These are phyloP conservation scores for Anoplophora glabripennis DNA, from an alignment of 1,140 invertebrate species.

Conservation along the genomic window DNA sequence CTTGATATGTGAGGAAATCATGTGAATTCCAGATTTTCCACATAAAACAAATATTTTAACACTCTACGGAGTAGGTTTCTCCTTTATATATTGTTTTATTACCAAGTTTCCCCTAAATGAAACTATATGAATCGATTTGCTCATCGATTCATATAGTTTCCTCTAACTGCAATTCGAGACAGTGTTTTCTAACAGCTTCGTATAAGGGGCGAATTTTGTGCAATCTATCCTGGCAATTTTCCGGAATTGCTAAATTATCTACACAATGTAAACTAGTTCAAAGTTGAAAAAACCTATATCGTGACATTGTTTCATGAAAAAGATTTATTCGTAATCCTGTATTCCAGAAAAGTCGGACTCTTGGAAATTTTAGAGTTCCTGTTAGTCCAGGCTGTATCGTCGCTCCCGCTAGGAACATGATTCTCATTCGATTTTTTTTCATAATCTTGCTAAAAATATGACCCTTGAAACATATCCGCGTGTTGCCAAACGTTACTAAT, in stretches of 20 bases:
- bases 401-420: too few species aligned
- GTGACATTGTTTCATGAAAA: constrained; percentile 1
- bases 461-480: too few species aligned
- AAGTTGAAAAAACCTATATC: not conserved
- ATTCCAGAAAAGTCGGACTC: constrained; percentile 6
- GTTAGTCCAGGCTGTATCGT: too few species aligned
- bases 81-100: constrained; percentile 29
- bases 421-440: too few species aligned
- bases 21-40: constrained; percentile 19
- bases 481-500: too few species aligned
- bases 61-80: constrained; percentile 25
- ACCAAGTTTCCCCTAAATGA: constrained; percentile 41
- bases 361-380: constrained; percentile 6
- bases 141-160: constrained; percentile 38
- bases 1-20: constrained; percentile 26
- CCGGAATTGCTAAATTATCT: constrained; percentile 3
- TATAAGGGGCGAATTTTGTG: constrained; percentile 40
- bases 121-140: constrained; percentile 43
- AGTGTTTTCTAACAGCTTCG: constrained; percentile 30
- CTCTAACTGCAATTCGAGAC: constrained; percentile 29
- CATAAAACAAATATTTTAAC: constrained; percentile 26
- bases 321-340: not conserved
- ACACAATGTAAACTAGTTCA: not conserved
- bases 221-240: constrained; percentile 14
- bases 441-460: too few species aligned